phyloP scores from a whole-genome alignment of 2,797 vertebrate genomes.

The Sardinella longiceps region DNA sequence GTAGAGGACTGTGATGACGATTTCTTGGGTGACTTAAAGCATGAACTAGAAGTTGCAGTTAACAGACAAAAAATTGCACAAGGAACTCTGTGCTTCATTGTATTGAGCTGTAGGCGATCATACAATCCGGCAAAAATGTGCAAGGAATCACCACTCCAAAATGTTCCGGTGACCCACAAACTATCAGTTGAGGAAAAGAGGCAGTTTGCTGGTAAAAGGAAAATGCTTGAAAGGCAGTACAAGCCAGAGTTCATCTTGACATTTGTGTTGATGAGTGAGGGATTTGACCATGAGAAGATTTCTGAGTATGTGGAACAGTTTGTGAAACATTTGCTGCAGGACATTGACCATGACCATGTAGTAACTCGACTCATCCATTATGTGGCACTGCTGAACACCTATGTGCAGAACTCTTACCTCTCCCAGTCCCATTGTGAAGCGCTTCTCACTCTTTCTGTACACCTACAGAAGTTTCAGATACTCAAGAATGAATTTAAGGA shows the following conservation, averaged over 20 bases:
- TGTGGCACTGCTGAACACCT: constrained; percentile 81
- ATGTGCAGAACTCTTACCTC: constrained; percentile 80
- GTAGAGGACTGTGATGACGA: constrained; percentile 81
- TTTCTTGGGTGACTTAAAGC: constrained; percentile 75
- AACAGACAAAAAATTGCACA: constrained; percentile 64
- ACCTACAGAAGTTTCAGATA: neutral
- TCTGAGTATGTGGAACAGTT: constrained; percentile 65
- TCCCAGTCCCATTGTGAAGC: constrained; percentile 84
- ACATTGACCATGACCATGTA: constrained; percentile 65
- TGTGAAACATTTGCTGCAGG: constrained; percentile 75
- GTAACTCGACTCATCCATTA: constrained; percentile 76
- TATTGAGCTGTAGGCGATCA: constrained; percentile 78
- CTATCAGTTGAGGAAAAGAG: constrained; percentile 74
- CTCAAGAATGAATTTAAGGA: constrained; percentile 23
- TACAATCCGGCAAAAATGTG: constrained; percentile 75
- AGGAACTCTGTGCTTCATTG: constrained; percentile 74
- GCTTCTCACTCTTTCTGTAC: constrained; percentile 66
- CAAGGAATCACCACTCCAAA: constrained; percentile 71
- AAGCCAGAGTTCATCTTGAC: constrained; percentile 76
- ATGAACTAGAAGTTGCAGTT: constrained; percentile 69
- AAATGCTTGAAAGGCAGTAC: constrained; percentile 64
- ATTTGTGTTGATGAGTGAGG: constrained; percentile 83
- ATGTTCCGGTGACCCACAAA: constrained; percentile 83
- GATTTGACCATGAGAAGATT: constrained; percentile 60
- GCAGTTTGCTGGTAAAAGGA: constrained; percentile 70